Evolutionary conservation across 2,113 vertebrate genomes (phyloP).

Genomic region (Sarotherodon lohbergeri): DNA sequence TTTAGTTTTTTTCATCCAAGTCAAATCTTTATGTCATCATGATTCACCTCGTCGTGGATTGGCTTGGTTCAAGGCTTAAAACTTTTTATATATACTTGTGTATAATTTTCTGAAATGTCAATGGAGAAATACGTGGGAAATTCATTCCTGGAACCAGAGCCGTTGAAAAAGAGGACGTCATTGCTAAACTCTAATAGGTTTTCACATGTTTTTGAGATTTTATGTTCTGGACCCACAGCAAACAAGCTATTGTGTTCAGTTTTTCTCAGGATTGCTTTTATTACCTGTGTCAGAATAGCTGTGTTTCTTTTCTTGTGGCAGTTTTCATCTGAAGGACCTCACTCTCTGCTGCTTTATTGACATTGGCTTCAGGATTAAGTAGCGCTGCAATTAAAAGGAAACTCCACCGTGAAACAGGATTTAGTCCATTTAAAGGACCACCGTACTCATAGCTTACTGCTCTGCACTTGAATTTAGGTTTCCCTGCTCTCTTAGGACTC

Average conservation of each 20-base stretch:
- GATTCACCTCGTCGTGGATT: neutral
- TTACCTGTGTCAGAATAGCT: neutral
- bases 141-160: neutral
- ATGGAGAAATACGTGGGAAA: accelerated
- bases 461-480: neutral
- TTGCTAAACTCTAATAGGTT: neutral
- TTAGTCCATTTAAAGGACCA: conserved; percentile 2
- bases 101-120: neutral
- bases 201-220: neutral
- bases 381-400: conserved; percentile 28
- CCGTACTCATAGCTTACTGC: neutral
- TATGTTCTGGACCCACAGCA: neutral
- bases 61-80: neutral
- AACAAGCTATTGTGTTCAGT: neutral
- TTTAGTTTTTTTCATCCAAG: neutral
- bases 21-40: neutral
- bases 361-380: conserved; percentile 20
- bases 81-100: neutral
- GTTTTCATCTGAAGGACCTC: neutral
- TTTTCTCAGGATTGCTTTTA: neutral
- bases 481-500: neutral
- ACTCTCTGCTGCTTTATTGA: conserved; percentile 17
- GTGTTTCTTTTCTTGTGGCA: neutral
- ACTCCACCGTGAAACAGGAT: conserved; percentile 30
- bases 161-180: neutral